Percentiles rank a stretch among this genome's conserved stretches.
phyloP scores from a whole-genome alignment of 2,797 vertebrate species.

The Tarsius wallacei region DNA sequence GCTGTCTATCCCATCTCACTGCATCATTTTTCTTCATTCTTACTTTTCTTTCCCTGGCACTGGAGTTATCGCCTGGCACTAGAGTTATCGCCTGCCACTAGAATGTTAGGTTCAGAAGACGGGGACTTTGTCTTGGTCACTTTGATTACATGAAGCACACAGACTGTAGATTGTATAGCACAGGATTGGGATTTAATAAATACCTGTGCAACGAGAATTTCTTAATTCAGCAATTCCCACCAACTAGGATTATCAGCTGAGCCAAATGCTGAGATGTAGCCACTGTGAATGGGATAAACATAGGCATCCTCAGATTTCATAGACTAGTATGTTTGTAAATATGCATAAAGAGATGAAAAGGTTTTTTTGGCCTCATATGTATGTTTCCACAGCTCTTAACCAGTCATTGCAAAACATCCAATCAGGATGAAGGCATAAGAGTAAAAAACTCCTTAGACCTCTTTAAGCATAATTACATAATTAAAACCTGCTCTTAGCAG shows the following conservation, averaged over 20 bases:
- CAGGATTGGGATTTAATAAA: constrained; percentile 8
- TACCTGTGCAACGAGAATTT: neutral
- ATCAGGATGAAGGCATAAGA: constrained; percentile 49
- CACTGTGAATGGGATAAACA: neutral
- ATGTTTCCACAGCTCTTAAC: constrained; percentile 29
- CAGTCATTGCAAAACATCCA: constrained; percentile 51
- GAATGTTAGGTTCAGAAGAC: constrained; percentile 10
- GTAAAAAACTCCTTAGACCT: neutral
- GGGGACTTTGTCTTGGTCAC: neutral
- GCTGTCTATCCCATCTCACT: neutral
- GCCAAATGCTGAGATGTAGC: neutral
- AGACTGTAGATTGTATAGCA: neutral
- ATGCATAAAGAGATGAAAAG: constrained; percentile 14
- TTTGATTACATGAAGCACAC: neutral
- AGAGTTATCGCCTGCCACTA: neutral
- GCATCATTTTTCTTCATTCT: neutral
- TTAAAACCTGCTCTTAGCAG: constrained; percentile 47
- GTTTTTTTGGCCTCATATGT: constrained; percentile 15
- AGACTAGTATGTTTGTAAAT: constrained; percentile 18
- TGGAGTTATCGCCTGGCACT: neutral
- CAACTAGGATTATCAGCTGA: neutral
- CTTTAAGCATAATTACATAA: constrained; percentile 62
- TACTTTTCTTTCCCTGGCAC: neutral
- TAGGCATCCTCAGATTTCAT: neutral
- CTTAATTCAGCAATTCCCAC: neutral